phyloP scores from a whole-genome alignment of 92 coral and sea anemone genomes.

The Hydrozoanthus gracilis region DNA sequence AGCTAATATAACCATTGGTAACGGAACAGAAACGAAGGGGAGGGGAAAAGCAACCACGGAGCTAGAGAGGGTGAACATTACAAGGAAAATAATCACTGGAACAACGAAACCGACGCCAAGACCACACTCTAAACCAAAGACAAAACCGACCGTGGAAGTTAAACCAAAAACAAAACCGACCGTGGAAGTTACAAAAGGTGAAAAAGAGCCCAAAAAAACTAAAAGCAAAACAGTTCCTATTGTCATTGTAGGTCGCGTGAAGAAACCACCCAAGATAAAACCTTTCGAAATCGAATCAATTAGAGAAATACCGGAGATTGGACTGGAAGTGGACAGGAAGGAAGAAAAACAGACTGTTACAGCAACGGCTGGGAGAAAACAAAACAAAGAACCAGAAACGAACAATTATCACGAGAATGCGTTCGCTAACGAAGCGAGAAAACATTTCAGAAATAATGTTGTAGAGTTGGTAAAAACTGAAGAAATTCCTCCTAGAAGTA shows the following conservation, averaged over 20 bases:
- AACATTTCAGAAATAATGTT: slow-evolving; percentile 35
- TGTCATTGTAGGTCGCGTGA: slow-evolving; percentile 21
- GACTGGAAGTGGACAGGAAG: neutral
- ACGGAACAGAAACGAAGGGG: neutral
- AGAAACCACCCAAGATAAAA: neutral
- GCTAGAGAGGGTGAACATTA: no score
- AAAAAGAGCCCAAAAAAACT: neutral
- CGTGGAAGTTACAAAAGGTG: neutral
- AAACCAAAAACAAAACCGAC: neutral
- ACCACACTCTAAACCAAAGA: neutral
- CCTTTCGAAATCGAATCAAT: neutral
- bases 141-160: neutral
- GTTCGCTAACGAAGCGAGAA: neutral
- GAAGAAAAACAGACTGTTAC: slow-evolving; percentile 7
- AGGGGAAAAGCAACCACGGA: no score
- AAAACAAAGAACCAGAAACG: slow-evolving; percentile 7
- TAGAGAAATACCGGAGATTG: slow-evolving; percentile 14
- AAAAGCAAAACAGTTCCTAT: neutral
- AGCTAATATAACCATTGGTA: slow-evolving; percentile 9
- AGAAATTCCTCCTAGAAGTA: neutral
- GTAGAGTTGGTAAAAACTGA: slow-evolving; percentile 1
- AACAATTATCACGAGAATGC: neutral
- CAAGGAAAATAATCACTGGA: neutral
- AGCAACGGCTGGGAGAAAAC: neutral
- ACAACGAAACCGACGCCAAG: neutral